These are phyloP conservation scores for Geopemphigus sp. DNA, from an alignment of 1,140 invertebrate genomes.

Conservation along the genomic window DNA sequence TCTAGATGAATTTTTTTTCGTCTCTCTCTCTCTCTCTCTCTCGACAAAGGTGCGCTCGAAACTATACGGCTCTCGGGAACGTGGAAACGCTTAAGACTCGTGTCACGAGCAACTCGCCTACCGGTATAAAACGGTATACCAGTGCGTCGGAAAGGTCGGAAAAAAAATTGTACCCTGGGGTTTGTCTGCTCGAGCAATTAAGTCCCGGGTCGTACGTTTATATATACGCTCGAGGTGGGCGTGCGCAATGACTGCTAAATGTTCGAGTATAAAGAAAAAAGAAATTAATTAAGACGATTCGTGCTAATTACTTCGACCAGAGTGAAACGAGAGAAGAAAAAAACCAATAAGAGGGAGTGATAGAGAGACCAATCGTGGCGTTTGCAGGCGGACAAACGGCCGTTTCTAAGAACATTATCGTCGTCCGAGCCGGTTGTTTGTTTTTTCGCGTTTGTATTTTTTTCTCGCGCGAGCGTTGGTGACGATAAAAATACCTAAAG, in stretches of 20 bases:
- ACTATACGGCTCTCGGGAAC: background rate
- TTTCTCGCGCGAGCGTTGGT: too few relatives aligned
- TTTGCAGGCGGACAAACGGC: background rate
- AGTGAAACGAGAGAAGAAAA: background rate
- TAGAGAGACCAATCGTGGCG: background rate
- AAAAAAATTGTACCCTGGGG: slow-evolving; percentile 16
- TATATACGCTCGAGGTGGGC: background rate
- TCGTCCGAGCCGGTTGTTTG: slow-evolving; percentile 16
- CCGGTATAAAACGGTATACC: slow-evolving; percentile 9
- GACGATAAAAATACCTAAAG: background rate
- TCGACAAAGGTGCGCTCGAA: slow-evolving; percentile 11
- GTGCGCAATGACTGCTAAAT: slow-evolving; percentile 29
- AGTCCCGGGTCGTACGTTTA: background rate
- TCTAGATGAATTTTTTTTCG: background rate
- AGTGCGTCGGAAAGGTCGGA: slow-evolving; percentile 9
- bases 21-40: background rate
- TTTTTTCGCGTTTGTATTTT: too few relatives aligned
- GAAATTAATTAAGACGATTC: slow-evolving; percentile 49
- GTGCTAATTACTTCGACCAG: slow-evolving; percentile 41
- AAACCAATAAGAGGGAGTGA: background rate
- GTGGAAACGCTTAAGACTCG: slow-evolving; percentile 23
- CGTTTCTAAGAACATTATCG: slow-evolving; percentile 6
- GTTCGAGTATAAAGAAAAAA: slow-evolving; percentile 36
- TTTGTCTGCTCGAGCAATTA: slow-evolving; percentile 47
- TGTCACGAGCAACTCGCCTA: slow-evolving; percentile 24